These are phyloP conservation scores for Cryptomyrus ogoouensis DNA, from an alignment of 2,113 vertebrate genomes.

Conservation along the genomic window DNA sequence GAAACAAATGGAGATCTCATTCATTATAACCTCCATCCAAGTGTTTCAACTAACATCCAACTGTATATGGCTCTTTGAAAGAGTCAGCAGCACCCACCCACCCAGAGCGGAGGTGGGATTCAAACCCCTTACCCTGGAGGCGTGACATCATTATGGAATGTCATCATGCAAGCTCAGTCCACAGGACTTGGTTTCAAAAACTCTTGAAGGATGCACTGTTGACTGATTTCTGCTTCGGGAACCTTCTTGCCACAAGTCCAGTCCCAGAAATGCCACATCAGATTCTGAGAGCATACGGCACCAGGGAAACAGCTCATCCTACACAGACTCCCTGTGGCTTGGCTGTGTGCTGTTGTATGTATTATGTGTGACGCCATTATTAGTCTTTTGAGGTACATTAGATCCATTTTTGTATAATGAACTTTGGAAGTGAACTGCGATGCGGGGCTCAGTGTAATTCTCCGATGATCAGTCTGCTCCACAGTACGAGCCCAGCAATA, in stretches of 20 bases:
- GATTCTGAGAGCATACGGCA: slow-evolving; percentile 2
- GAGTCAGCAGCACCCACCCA: neutral
- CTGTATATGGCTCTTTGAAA: neutral
- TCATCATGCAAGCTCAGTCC: neutral
- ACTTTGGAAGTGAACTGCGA: neutral
- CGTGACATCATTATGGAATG: neutral
- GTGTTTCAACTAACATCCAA: neutral
- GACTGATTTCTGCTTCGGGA: neutral
- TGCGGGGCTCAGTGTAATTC: slow-evolving; percentile 10
- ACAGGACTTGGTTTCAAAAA: neutral
- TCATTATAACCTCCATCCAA: neutral
- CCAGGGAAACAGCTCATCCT: neutral
- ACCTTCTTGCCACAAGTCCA: neutral
- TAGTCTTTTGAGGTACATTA: slow-evolving; percentile 15
- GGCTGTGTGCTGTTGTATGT: neutral
- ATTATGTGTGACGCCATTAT: neutral
- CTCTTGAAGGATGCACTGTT: neutral
- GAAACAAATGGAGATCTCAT: neutral
- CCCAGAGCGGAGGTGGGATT: neutral
- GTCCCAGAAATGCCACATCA: neutral
- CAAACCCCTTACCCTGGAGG: neutral
- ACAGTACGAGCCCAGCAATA: neutral
- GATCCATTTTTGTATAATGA: slow-evolving; percentile 16
- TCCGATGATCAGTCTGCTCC: slow-evolving; percentile 14
- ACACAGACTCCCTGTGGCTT: neutral